Percentiles rank a stretch among this genome's conserved stretches.
These are phyloP conservation scores for Seira sanloemensis DNA, from an alignment of 2,888 invertebrate species.

Conservation along the genomic window DNA sequence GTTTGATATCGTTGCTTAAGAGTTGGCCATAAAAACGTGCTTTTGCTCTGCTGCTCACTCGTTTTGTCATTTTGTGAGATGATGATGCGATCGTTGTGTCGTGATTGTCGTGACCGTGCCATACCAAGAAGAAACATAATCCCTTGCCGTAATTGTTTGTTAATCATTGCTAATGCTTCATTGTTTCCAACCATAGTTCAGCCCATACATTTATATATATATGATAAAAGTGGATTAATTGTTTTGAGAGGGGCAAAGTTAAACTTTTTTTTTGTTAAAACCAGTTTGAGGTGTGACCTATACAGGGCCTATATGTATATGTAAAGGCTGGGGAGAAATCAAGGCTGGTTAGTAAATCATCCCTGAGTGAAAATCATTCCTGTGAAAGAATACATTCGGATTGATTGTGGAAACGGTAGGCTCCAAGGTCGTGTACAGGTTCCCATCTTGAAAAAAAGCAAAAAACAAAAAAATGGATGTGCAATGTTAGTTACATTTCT, in stretches of 20 bases:
- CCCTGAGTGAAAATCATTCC: conserved; percentile 89
- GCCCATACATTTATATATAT: neutral
- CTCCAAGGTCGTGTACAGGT: conserved; percentile 89
- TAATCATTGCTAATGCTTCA: neutral
- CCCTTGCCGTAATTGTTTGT: too few species aligned
- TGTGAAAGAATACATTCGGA: conserved; percentile 93
- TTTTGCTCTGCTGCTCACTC: too few species aligned
- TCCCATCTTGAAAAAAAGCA: conserved; percentile 79
- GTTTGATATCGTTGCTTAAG: neutral
- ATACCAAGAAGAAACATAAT: conserved; percentile 4
- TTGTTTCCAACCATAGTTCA: too few species aligned
- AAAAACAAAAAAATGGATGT: neutral
- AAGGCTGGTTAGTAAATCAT: conserved; percentile 85
- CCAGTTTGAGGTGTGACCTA: too few species aligned
- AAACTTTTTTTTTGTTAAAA: too few species aligned
- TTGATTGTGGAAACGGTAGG: conserved; percentile 88
- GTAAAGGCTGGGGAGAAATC: neutral
- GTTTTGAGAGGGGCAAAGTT: too few species aligned
- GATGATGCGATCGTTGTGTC: neutral
- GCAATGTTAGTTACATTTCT: neutral
- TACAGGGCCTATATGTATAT: too few species aligned
- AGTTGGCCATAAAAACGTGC: neutral
- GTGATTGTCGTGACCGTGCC: neutral
- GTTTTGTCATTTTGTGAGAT: too few species aligned
- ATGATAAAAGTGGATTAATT: neutral